Base-by-base conservation (phyloP, 2,797 vertebrate genomes). In the Vespertilio murinus region DNA sequence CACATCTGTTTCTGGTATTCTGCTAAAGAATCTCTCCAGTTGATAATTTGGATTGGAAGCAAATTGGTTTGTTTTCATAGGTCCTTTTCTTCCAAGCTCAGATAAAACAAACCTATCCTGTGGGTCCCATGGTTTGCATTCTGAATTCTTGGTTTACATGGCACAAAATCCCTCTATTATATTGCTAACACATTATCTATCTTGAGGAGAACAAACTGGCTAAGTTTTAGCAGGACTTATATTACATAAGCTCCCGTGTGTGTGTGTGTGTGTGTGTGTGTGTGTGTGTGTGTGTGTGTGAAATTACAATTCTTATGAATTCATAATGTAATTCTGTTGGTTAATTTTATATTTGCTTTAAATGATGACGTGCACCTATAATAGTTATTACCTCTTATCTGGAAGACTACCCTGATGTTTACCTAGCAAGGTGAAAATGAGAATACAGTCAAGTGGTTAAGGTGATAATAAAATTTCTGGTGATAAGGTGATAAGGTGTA, bases 1-100 rank as follows among this genome's bases (percentile, higher is more conserved):
- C 96, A 97, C 97, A 98, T 98, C 97, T 98, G 98, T 97, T 98
- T 98, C 97, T 98, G 96, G 92, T 97, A 97, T 97, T 97, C 88
- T 87, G 90, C 90, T 97, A 97, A 97, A 98, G 97, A 98, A 97
- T 96, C 96, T 91, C 95, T 98, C 97, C 96, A 98, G 96, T 94
- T 97, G 97, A 98, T 97, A 96, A 97, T 97, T 96, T 97, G 96
- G 93, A 97, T 93, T 96, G 96, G 96, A 98, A 98, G 93, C 91
- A 98, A 97, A 98, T 90, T 96, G 94, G 85, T 98, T 98, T 98
- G 97, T 97, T 98, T 98, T 98, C 96, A 95, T 70, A 97, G 97
- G 95, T 96, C 96, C 85, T 87, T 97, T 96, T 97, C 97, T 97
- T 97, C 97, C 97, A 97, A 97, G 78, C 73, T 96, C 80, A 83